Conservation (phyloP, 2,797 vertebrate species). For the Avahi laniger region DNA sequence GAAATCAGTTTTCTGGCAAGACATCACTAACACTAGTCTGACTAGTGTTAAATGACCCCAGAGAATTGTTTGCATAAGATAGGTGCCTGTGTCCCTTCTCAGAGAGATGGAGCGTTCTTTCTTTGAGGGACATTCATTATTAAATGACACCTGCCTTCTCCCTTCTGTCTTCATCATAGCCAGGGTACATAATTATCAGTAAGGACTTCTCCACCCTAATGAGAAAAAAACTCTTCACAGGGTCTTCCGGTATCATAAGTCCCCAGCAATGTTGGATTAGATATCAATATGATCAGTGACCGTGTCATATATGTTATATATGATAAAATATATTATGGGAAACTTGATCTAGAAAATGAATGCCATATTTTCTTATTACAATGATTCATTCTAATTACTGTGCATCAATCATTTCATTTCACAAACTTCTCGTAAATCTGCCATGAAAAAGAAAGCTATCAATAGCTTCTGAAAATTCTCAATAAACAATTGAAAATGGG, state of each 20-base stretch:
- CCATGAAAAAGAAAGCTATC: not conserved
- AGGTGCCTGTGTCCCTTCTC: not conserved
- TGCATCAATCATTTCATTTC: not conserved
- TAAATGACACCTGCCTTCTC: not conserved
- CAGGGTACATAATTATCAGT: too few relatives aligned
- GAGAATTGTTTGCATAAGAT: not conserved
- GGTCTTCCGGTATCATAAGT: not conserved
- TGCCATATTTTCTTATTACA: not conserved
- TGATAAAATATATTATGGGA: not conserved
- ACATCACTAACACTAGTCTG: not conserved
- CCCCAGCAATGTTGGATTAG: fast-evolving
- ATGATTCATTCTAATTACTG: not conserved
- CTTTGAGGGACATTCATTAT: not conserved
- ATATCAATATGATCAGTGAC: not conserved
- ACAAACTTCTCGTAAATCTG: not conserved
- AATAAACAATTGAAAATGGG: not conserved
- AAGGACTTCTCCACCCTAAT: not conserved
- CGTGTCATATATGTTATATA: not conserved
- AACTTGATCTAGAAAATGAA: not conserved
- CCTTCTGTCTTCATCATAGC: not conserved
- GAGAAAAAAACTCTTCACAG: not conserved
- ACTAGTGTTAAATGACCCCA: not conserved
- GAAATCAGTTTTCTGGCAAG: not conserved
- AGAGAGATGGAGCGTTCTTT: not conserved
- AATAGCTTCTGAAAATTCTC: not conserved